Evolutionary conservation across 2,888 invertebrate species (phyloP).

Genomic region (Malthinus seriepunctatus): DNA sequence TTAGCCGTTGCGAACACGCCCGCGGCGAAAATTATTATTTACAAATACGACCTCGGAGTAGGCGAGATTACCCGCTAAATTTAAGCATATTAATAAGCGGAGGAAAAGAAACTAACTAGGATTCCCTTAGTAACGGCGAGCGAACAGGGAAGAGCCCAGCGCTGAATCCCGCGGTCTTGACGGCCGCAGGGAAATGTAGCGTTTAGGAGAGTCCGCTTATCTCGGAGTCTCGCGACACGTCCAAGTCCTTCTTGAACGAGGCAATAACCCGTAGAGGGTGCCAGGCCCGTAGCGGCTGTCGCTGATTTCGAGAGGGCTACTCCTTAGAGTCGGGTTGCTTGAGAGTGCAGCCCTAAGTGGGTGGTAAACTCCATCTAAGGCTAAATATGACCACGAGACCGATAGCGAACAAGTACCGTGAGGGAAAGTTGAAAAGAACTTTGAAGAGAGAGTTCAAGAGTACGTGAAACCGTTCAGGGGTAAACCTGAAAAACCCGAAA

Average conservation of each 20-base stretch:
- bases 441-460: slow-evolving; percentile 58
- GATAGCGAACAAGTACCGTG: slow-evolving; percentile 65
- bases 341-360: slow-evolving; percentile 62
- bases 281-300: slow-evolving; percentile 58
- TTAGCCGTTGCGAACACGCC: not conserved
- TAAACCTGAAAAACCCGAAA: slow-evolving; percentile 46
- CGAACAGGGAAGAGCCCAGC: slow-evolving; percentile 59
- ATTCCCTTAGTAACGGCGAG: slow-evolving; percentile 28
- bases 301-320: slow-evolving; percentile 40
- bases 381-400: slow-evolving; percentile 58
- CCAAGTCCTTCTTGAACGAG: slow-evolving; percentile 60
- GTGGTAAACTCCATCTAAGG: slow-evolving; percentile 60
- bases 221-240: slow-evolving; percentile 49
- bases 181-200: slow-evolving; percentile 54
- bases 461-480: slow-evolving; percentile 55
- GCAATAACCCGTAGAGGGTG: slow-evolving; percentile 59
- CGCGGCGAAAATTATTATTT: slow-evolving; percentile 36
- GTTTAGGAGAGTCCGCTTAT: slow-evolving; percentile 52
- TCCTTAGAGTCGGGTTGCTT: slow-evolving; percentile 62
- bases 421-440: slow-evolving; percentile 46
- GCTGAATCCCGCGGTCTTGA: slow-evolving; percentile 47
- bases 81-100: not conserved
- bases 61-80: not conserved
- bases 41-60: not conserved
- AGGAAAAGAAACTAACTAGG: not conserved